These are phyloP conservation scores for Fistularia tabacaria DNA, from an alignment of 2,797 vertebrate species.

Conservation along the genomic window DNA sequence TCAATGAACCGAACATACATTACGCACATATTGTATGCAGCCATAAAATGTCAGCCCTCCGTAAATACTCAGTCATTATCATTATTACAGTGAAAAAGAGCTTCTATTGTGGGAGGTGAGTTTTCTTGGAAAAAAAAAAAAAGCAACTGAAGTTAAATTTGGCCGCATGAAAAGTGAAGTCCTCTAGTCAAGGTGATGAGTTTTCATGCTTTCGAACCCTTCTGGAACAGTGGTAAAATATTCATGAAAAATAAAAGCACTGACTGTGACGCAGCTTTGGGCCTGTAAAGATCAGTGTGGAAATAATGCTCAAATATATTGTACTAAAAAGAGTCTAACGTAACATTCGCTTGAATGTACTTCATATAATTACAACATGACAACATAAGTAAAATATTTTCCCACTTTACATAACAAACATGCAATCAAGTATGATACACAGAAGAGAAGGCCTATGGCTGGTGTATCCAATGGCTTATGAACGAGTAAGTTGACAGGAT, in stretches of 20 bases:
- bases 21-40: conserved; percentile 63
- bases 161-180: conserved; percentile 33
- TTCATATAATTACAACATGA: conserved; percentile 46
- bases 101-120: conserved; percentile 27
- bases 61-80: conserved; percentile 27
- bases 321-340: not conserved
- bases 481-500: conserved; percentile 70
- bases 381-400: conserved; percentile 55
- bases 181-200: conserved; percentile 49
- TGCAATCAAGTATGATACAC: conserved; percentile 68
- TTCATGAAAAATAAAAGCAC: conserved; percentile 64
- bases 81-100: conserved; percentile 32
- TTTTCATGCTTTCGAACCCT: conserved; percentile 65
- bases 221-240: conserved; percentile 63
- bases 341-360: conserved; percentile 23
- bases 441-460: conserved; percentile 65
- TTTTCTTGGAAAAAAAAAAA: conserved; percentile 30
- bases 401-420: conserved; percentile 69
- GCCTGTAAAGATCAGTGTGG: conserved; percentile 40
- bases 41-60: conserved; percentile 36
- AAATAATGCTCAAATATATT: conserved; percentile 40
- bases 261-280: conserved; percentile 53
- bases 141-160: conserved; percentile 45
- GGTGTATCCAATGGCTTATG: conserved; percentile 71
- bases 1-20: conserved; percentile 68